Conservation (phyloP, 1,140 invertebrate species). For the Aphelinus atriplicis region DNA sequence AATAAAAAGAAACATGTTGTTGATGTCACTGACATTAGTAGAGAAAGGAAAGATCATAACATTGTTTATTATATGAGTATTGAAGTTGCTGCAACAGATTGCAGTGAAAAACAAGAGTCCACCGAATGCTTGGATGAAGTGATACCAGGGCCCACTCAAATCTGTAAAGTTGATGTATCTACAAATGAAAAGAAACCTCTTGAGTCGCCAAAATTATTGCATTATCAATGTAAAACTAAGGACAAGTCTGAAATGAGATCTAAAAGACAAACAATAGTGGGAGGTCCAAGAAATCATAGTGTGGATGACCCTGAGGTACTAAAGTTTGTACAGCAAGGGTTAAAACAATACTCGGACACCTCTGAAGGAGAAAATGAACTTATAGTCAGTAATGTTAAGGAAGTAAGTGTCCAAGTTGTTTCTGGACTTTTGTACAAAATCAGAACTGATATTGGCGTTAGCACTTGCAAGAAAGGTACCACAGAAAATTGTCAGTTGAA, state of each 20-base stretch:
- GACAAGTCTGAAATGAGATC: slow-evolving; percentile 20
- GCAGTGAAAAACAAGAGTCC: slow-evolving; percentile 29
- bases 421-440: slow-evolving; percentile 64
- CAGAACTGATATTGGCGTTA: slow-evolving; percentile 63
- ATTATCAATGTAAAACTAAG: slow-evolving; percentile 44
- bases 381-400: slow-evolving; percentile 53
- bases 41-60: slow-evolving; percentile 42
- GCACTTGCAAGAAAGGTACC: slow-evolving; percentile 62
- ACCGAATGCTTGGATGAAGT: slow-evolving; percentile 46
- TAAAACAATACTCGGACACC: slow-evolving; percentile 54
- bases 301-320: slow-evolving; percentile 56
- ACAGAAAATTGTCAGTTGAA: slow-evolving; percentile 50
- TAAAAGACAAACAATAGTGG: slow-evolving; percentile 33
- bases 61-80: slow-evolving; percentile 29
- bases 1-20: slow-evolving; percentile 59
- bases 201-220: slow-evolving; percentile 44
- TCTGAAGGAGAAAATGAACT: slow-evolving; percentile 57
- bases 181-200: slow-evolving; percentile 43
- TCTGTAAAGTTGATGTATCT: slow-evolving; percentile 50
- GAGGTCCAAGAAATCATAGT: slow-evolving; percentile 43
- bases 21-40: slow-evolving; percentile 51
- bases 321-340: slow-evolving; percentile 52
- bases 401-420: slow-evolving; percentile 60
- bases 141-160: slow-evolving; percentile 43
- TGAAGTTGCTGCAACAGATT: slow-evolving; percentile 33